Percentiles rank a stretch among this genome's conserved stretches.
phyloP scores from a whole-genome alignment of 2,888 invertebrate species.

The Apamea sordens region DNA sequence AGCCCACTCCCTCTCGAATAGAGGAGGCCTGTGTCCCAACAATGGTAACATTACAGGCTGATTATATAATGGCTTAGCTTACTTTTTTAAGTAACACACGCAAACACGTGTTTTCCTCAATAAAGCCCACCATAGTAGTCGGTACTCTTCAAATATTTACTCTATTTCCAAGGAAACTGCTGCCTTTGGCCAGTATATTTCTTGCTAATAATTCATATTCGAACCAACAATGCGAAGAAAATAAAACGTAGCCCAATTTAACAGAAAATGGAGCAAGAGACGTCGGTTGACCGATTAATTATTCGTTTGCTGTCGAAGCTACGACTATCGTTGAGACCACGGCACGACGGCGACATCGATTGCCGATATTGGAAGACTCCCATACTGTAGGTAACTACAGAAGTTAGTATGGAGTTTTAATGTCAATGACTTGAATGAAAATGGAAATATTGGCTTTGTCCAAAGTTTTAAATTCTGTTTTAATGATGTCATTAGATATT shows the following conservation, averaged over 20 bases:
- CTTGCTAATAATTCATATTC: constrained; percentile 52
- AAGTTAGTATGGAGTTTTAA: background rate
- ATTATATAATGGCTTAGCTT: background rate
- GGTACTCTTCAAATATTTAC: constrained; percentile 52
- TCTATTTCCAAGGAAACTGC: constrained; percentile 31
- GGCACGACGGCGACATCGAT: constrained; percentile 83
- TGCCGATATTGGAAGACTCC: constrained; percentile 71
- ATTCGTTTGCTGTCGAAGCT: constrained; percentile 82
- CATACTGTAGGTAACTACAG: constrained; percentile 6
- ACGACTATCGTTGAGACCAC: constrained; percentile 75
- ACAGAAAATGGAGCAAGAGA: constrained; percentile 79
- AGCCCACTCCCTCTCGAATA: background rate
- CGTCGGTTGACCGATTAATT: constrained; percentile 87
- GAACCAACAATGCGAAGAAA: constrained; percentile 40
- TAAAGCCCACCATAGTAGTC: constrained; percentile 15
- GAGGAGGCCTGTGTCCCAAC: background rate
- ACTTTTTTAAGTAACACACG: constrained; percentile 11
- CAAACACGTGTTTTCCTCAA: constrained; percentile 29
- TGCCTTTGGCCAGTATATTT: constrained; percentile 20
- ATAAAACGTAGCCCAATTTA: constrained; percentile 74
- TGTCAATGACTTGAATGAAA: background rate
- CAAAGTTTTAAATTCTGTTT: background rate
- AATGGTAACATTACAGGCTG: background rate
- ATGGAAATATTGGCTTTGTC: background rate
- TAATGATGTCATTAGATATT: background rate